Evolutionary conservation across 2,797 vertebrate genomes (phyloP), one percentile per base, ranked within the genome.

Genomic region (Lycodopsis pacificus): DNA sequence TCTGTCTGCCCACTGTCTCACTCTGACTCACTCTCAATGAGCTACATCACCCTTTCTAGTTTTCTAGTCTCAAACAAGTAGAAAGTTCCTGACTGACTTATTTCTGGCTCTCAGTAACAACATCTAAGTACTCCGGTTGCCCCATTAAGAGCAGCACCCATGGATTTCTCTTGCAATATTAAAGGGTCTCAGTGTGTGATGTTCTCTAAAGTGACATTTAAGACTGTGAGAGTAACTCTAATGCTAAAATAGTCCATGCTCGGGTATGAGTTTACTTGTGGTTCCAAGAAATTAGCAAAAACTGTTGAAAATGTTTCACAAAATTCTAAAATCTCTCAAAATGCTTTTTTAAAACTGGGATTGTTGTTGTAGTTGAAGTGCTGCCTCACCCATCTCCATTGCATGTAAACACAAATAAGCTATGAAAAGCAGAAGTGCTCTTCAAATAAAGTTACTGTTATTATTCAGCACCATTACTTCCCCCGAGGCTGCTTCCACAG

Each of bases 361-460:
- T 59, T 51, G 1, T 11, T 44, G 20, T 51, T 51, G 8, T 6
- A 3, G 13, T 20, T 48, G 38, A 57, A 20, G 34, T 17, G 1
- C 8, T 40, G 2, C 11, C 34, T 27, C 74, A 11, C 51, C 15
- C 9, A 49, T 44, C 12, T 19, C 38, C 13, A 14, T 25, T 25
- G 63, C 7, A 46, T 57, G 20, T 27, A 40, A 85, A 74, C 71
- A 61, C 66, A 73, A 74, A 74, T 7, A 74, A 68, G 66, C 79
- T n/a, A 71, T 79, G 72, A 78, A 80, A 75, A 82, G 84, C 32
- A 10, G 34, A 74, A 80, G 78, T 36, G 68, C 72, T 81, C 78
- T 57, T 70, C 63, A 76, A 82, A 81, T 68, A 76, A 88, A 84
- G 65, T 81, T 89, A 73, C 71, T 78, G 77, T 90, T 90, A 71